These are phyloP conservation scores for Achroia grisella DNA, from an alignment of 1,140 invertebrate species.

Conservation along the genomic window DNA sequence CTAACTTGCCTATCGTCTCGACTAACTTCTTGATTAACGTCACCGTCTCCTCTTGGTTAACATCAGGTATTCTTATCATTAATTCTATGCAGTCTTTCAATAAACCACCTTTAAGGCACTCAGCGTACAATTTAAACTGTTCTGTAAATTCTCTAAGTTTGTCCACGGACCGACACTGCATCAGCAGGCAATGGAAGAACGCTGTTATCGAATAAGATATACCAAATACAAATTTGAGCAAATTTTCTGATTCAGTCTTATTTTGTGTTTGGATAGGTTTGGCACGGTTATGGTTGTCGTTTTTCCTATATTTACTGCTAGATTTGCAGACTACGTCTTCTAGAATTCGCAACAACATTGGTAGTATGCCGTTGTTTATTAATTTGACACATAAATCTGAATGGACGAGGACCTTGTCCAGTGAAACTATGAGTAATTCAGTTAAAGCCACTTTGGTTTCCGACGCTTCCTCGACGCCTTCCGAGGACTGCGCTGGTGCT, in stretches of 20 bases:
- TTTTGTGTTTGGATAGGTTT: conserved; percentile 21
- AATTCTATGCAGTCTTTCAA: conserved; percentile 75
- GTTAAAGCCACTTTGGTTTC: conserved; percentile 75
- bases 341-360: conserved; percentile 75
- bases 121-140: conserved; percentile 76
- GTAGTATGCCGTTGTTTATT: conserved; percentile 77
- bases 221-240: conserved; percentile 78
- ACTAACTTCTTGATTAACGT: conserved; percentile 73
- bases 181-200: conserved; percentile 76
- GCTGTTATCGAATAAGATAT: conserved; percentile 75
- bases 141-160: conserved; percentile 77
- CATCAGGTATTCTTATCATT: conserved; percentile 71
- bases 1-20: conserved; percentile 74
- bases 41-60: conserved; percentile 55
- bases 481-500: conserved; percentile 20
- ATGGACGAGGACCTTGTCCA: conserved; percentile 75
- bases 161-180: conserved; percentile 73
- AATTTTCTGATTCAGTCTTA: conserved; percentile 48
- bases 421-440: conserved; percentile 74
- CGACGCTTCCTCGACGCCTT: conserved; percentile 45
- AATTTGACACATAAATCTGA: conserved; percentile 76
- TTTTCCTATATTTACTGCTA: conserved; percentile 32
- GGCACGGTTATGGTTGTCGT: conserved; percentile 26
- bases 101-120: conserved; percentile 75
- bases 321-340: conserved; percentile 74